Evolutionary conservation across 2,113 vertebrate genomes (phyloP).

Genomic region (Coptodon bakossiorum): DNA sequence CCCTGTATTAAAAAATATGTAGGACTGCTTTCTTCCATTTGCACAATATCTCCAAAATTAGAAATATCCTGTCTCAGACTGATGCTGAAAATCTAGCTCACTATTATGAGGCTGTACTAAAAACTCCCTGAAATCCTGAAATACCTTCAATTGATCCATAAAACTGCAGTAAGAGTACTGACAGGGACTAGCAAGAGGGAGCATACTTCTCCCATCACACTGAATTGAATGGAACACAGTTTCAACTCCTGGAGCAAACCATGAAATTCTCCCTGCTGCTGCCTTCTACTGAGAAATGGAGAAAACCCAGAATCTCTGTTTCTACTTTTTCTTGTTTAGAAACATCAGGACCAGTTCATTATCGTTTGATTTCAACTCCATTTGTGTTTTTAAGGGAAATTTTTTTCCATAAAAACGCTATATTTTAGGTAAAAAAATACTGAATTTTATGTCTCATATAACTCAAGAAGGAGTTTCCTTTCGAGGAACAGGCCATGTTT

Average conservation of each 20-base stretch:
- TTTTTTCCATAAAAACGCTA: not conserved
- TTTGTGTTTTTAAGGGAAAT: not conserved
- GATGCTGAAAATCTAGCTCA: not conserved
- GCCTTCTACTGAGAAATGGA: not conserved
- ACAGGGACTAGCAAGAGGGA: not conserved
- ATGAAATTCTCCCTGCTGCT: not conserved
- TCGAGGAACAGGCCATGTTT: accelerated
- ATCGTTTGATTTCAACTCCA: not conserved
- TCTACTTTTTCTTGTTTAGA: not conserved
- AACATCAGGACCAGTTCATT: not conserved
- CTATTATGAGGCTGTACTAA: not conserved
- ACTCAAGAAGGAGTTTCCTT: not conserved
- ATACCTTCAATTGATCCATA: not conserved
- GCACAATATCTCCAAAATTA: not conserved
- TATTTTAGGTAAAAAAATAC: not conserved
- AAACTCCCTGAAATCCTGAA: not conserved
- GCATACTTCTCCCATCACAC: not conserved
- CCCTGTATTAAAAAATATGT: not conserved
- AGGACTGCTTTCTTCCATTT: not conserved
- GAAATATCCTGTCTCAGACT: not conserved
- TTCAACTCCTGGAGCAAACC: not conserved
- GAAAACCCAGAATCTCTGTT: not conserved
- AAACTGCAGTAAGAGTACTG: not conserved
- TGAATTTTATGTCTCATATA: not conserved
- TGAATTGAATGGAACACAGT: not conserved